Base-by-base conservation (phyloP, 1,140 invertebrate genomes). In the Aphidius ervi region DNA sequence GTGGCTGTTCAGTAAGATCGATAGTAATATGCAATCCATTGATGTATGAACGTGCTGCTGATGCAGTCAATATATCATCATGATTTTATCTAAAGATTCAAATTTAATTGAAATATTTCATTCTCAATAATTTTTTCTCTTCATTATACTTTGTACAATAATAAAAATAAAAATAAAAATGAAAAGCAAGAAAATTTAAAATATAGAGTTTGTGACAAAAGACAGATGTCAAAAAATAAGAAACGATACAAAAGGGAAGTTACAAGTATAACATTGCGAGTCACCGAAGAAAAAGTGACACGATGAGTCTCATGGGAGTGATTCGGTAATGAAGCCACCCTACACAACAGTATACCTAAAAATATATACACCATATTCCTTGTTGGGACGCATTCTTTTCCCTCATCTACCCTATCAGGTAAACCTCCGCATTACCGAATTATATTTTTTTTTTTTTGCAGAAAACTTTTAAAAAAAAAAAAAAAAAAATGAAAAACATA, bases 311-410 rank as follows among this genome's bases (percentile, higher is more conserved):
- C 72, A n/a, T 20, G 69, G 69, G 72, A 68, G 70, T 71, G 67
- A 71, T 72, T 74, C 70, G 62, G 67, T 74, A 74, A 75, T 75
- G 70, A 75, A 73, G 67, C 65, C 67, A 68, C 68, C 62, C 65
- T 61, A 54, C 53, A 23, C 31, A 46, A 46, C 61, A 31, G 23
- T 31, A 9, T 67, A 46, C 5, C 45, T 16, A 50, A 39, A 16
- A 53, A 47, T 49, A 41, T 49, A 49, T 50, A 52, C 23, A 31
- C 23, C 2, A 4, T 31, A 31, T 31, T 31, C 23, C 23, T 50
- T 43, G 50, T 56, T 58, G 3, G 46, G 40, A 37, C 65, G 70
- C 66, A 71, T 65, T 66, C 66, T 65, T 70, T 70, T 66, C 61
- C 55, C 41, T 56, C 50, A 23, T 48, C 42, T 54, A 40, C 37